Conservation (phyloP, 92 coral and sea anemone species). For the Zoanthus sansibaricus region DNA sequence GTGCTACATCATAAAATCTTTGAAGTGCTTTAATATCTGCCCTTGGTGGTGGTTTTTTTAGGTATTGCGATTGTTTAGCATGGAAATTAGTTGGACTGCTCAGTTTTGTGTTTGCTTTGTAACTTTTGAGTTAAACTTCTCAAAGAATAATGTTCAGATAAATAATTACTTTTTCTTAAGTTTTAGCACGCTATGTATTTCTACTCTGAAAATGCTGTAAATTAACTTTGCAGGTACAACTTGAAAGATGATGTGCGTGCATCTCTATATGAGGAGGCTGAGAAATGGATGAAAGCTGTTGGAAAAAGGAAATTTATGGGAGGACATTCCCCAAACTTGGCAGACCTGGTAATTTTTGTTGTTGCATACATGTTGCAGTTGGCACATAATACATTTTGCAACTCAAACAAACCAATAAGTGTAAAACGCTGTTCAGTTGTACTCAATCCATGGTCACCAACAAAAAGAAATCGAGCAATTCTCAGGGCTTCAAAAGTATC, state of each 20-base stretch:
- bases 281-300: conserved; percentile 91
- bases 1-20: no score
- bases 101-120: no score
- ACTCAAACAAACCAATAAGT: no score
- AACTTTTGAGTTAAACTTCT: no score
- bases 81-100: no score
- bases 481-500: no score
- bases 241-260: conserved; percentile 93
- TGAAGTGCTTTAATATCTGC: no score
- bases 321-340: conserved; percentile 92
- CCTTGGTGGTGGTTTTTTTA: no score
- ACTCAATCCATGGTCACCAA: no score
- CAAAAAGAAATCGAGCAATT: no score
- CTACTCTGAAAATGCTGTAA: background rate
- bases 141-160: background rate
- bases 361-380: background rate
- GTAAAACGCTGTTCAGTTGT: no score
- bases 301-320: conserved; percentile 95
- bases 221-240: conserved; percentile 66
- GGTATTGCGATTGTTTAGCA: no score
- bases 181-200: background rate
- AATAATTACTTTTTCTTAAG: background rate
- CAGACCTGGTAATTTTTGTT: conserved; percentile 81
- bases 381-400: background rate
- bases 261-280: conserved; percentile 94